Evolutionary conservation across 2,888 invertebrate species (phyloP).

Genomic region (Cryptocheilus praepositus): DNA sequence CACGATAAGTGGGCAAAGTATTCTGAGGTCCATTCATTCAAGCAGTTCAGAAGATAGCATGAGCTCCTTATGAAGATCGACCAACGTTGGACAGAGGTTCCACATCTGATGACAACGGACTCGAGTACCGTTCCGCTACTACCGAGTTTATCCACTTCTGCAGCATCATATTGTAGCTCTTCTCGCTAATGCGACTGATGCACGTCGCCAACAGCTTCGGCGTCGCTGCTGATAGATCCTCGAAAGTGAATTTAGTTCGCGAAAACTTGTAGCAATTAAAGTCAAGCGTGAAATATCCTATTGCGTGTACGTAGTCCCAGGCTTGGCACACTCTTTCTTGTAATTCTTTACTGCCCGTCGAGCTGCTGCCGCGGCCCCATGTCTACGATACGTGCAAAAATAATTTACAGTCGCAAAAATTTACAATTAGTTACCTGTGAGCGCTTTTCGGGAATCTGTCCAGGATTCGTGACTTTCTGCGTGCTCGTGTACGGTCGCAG

Average conservation of each 20-base stretch:
- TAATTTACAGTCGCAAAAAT: too few species aligned
- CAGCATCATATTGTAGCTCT: constrained; percentile 26
- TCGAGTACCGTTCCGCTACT: constrained; percentile 24
- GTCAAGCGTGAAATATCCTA: constrained; percentile 31
- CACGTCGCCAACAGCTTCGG: constrained; percentile 14
- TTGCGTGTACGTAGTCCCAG: constrained; percentile 16
- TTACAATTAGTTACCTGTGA: too few species aligned
- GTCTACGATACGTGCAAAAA: too few species aligned
- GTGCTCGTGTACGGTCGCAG: background rate
- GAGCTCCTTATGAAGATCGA: too few species aligned
- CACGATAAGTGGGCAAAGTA: too few species aligned
- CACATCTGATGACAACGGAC: background rate
- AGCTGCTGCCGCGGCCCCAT: too few species aligned
- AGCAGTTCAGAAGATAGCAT: too few species aligned
- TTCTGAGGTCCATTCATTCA: too few species aligned
- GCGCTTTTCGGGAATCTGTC: too few species aligned
- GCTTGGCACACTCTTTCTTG: background rate
- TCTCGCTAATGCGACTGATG: constrained; percentile 18
- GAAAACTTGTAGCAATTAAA: background rate
- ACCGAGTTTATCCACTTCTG: constrained; percentile 16
- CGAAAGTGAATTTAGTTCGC: constrained; percentile 8
- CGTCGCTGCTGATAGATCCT: constrained; percentile 6
- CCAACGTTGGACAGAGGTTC: too few species aligned
- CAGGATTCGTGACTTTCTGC: background rate
- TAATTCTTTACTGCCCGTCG: constrained; percentile 4